Conservation (phyloP, 2,797 vertebrate genomes). For the Amazonetta brasiliensis region DNA sequence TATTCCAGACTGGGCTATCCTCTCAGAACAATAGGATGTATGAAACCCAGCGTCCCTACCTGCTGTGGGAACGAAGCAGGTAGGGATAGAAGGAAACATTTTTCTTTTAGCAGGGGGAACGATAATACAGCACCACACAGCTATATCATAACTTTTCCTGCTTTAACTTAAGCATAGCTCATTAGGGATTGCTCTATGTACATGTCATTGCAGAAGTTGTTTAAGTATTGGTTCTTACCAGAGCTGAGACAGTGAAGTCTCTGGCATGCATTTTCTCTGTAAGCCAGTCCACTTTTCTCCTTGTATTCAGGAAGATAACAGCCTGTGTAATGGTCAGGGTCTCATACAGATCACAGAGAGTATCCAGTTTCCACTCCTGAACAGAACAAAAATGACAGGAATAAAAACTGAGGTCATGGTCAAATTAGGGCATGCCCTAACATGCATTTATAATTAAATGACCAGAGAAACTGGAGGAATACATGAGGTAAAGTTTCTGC, state of each 20-base stretch:
- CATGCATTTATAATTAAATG: fast-evolving
- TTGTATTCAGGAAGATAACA: constrained; percentile 98
- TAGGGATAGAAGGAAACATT: constrained; percentile 90
- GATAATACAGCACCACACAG: constrained; percentile 88
- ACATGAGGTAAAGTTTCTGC: fast-evolving
- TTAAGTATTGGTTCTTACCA: constrained; percentile 80
- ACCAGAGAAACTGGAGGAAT: fast-evolving
- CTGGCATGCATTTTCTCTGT: constrained; percentile 98
- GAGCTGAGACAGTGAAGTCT: constrained; percentile 97
- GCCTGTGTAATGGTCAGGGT: constrained; percentile 98
- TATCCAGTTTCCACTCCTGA: constrained; percentile 99
- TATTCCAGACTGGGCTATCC: fast-evolving
- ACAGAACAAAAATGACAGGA: neutral
- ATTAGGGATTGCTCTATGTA: fast-evolving
- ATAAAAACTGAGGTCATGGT: neutral
- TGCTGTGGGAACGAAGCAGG: constrained; percentile 73
- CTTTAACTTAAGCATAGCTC: neutral
- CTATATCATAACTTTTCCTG: constrained; percentile 89
- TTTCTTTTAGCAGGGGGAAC: constrained; percentile 95
- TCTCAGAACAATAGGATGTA: constrained; percentile 51
- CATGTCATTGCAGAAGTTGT: fast-evolving
- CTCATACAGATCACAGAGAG: constrained; percentile 96
- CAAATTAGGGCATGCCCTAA: fast-evolving
- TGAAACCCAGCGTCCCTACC: constrained; percentile 92
- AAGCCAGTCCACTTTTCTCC: constrained; percentile 99